These are phyloP conservation scores for Peromyscus eremicus DNA, from an alignment of 2,797 vertebrate genomes.

Conservation along the genomic window DNA sequence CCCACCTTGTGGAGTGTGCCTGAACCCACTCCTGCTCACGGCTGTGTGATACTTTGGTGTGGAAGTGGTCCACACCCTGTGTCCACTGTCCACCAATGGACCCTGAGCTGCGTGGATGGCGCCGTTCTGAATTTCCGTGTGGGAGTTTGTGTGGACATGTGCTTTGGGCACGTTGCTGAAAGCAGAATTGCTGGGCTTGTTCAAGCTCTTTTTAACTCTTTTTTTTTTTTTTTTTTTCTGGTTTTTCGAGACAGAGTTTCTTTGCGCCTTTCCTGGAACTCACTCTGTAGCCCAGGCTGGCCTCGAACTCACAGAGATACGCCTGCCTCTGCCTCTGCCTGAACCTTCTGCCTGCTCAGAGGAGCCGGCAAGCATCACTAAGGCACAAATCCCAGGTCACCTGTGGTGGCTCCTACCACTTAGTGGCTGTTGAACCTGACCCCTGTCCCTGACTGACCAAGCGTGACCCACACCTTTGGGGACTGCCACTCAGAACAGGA, in stretches of 20 bases:
- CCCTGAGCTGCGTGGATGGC: rapidly evolving
- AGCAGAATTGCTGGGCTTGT: background rate
- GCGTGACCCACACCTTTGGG: background rate
- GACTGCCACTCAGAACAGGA: no score
- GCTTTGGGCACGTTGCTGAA: background rate
- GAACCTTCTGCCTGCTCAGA: background rate
- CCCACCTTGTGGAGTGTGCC: rapidly evolving
- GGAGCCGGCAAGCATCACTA: background rate
- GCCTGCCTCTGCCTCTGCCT: background rate
- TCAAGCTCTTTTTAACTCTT: background rate
- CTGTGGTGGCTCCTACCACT: background rate
- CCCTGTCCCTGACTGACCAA: background rate
- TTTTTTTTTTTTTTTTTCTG: no score
- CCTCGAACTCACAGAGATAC: no score
- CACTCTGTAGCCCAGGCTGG: no score
- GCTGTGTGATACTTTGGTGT: rapidly evolving
- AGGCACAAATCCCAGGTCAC: no score
- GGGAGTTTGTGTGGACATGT: no score
- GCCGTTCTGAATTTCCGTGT: background rate
- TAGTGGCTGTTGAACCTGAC: background rate
- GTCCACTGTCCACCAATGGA: rapidly evolving
- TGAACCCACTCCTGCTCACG: background rate
- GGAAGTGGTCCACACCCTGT: rapidly evolving
- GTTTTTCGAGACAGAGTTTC: no score
- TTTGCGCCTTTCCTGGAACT: no score